Evolutionary conservation across 2,113 vertebrate species (phyloP).

Genomic region (Callaeas wilsoni): DNA sequence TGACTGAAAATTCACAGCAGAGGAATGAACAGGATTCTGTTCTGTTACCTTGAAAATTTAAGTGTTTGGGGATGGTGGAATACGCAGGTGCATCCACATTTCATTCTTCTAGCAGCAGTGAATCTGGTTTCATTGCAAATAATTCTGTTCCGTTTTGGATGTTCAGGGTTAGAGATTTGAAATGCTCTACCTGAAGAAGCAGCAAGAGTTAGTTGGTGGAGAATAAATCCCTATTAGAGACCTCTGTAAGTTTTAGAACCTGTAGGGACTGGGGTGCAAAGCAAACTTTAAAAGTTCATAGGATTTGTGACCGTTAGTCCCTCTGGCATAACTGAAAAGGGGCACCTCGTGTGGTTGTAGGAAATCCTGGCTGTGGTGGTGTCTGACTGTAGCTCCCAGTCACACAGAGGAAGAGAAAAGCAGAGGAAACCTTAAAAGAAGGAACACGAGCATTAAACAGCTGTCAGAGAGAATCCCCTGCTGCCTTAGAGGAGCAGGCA

Average conservation of each 20-base stretch:
- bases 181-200: neutral
- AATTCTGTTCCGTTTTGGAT: neutral
- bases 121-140: neutral
- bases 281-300: neutral
- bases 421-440: neutral
- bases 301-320: neutral
- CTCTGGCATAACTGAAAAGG: neutral
- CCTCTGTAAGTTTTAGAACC: neutral
- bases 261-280: neutral
- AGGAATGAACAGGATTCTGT: neutral
- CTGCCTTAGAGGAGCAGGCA: neutral
- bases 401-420: neutral
- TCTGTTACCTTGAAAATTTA: neutral
- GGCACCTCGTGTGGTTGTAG: neutral
- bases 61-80: neutral
- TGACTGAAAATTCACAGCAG: neutral
- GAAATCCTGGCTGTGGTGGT: neutral
- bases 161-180: neutral
- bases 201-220: neutral
- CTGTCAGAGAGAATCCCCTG: neutral
- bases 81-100: neutral
- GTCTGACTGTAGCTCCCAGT: neutral
- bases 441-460: neutral
- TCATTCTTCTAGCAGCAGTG: neutral
- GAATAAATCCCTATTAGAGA: neutral